Percentiles rank a stretch among this genome's conserved stretches.
phyloP scores from a whole-genome alignment of 2,113 vertebrate species.

The Mola mola region DNA sequence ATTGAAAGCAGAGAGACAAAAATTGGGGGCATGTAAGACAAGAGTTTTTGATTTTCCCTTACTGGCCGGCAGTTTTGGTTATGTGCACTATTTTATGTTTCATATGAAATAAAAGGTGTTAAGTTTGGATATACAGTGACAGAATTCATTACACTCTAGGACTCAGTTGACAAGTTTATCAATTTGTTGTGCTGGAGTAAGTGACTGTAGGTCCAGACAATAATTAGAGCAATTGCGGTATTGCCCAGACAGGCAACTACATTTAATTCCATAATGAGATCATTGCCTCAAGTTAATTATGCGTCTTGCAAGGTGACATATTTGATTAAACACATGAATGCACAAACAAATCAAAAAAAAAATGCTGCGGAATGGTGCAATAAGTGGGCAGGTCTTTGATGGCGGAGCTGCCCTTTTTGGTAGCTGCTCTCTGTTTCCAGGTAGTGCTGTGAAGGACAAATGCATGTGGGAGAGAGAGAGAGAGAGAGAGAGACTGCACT shows the following conservation, averaged over 20 bases:
- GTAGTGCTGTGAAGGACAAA: slow-evolving; percentile 60
- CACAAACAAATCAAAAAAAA: slow-evolving; percentile 69
- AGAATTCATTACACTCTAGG: slow-evolving; percentile 41
- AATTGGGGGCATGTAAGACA: slow-evolving; percentile 2
- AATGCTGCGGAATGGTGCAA: slow-evolving; percentile 37
- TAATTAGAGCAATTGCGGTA: slow-evolving; percentile 65
- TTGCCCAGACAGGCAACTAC: slow-evolving; percentile 49
- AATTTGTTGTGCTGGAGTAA: slow-evolving; percentile 52
- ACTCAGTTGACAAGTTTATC: slow-evolving; percentile 45
- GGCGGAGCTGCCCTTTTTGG: slow-evolving; percentile 48
- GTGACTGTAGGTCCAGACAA: slow-evolving; percentile 56
- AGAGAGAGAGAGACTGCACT: background rate
- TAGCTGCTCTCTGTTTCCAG: slow-evolving; percentile 38
- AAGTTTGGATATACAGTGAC: no score
- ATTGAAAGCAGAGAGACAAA: slow-evolving; percentile 7
- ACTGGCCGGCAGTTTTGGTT: background rate
- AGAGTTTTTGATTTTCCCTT: slow-evolving; percentile 3
- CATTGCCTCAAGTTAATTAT: slow-evolving; percentile 74
- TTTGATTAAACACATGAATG: slow-evolving; percentile 71
- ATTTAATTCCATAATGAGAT: slow-evolving; percentile 70
- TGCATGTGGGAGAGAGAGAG: slow-evolving; percentile 13
- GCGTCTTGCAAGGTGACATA: slow-evolving; percentile 56
- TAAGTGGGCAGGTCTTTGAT: slow-evolving; percentile 51
- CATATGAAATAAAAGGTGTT: slow-evolving; percentile 4
- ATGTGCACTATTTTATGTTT: background rate